These are phyloP conservation scores for Carpatolechia fugitivella DNA, from an alignment of 2,888 invertebrate genomes.

Conservation along the genomic window DNA sequence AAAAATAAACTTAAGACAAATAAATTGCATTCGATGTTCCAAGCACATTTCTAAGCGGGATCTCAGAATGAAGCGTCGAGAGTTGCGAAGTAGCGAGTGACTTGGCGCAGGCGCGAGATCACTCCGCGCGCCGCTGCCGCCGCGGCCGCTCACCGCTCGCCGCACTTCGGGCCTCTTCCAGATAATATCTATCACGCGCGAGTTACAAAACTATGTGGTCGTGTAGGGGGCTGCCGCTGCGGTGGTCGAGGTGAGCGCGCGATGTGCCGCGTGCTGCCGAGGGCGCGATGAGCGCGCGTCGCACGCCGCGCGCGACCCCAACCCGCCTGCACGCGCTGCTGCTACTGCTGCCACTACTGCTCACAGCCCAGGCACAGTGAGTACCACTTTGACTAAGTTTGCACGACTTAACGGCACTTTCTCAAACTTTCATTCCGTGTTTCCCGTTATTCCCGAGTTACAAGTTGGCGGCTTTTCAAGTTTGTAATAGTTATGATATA, in stretches of 20 bases:
- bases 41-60: constrained; percentile 32
- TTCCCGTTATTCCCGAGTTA: neutral
- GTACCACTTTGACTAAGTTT: constrained; percentile 31
- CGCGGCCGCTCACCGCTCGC: constrained; percentile 48
- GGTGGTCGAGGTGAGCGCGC: constrained; percentile 50
- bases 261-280: constrained; percentile 53
- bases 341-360: constrained; percentile 42
- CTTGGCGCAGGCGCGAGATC: constrained; percentile 73
- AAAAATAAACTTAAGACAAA: too few species aligned
- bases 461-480: too few species aligned
- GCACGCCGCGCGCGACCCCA: constrained; percentile 45
- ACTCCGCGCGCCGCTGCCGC: constrained; percentile 57
- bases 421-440: neutral
- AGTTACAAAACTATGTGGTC: constrained; percentile 9
- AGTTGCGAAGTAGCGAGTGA: constrained; percentile 22
- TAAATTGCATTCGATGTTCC: neutral
- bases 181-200: constrained; percentile 29
- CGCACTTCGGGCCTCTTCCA: constrained; percentile 27
- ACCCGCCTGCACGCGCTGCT: constrained; percentile 34
- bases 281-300: constrained; percentile 69
- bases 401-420: neutral
- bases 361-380: constrained; percentile 59
- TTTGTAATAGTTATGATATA: too few species aligned
- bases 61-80: constrained; percentile 15
- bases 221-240: constrained; percentile 19